Percentiles rank a stretch among this genome's conserved stretches.
Evolutionary conservation across 2,888 invertebrate species (phyloP).

Genomic region (Cataglyphis albicans): DNA sequence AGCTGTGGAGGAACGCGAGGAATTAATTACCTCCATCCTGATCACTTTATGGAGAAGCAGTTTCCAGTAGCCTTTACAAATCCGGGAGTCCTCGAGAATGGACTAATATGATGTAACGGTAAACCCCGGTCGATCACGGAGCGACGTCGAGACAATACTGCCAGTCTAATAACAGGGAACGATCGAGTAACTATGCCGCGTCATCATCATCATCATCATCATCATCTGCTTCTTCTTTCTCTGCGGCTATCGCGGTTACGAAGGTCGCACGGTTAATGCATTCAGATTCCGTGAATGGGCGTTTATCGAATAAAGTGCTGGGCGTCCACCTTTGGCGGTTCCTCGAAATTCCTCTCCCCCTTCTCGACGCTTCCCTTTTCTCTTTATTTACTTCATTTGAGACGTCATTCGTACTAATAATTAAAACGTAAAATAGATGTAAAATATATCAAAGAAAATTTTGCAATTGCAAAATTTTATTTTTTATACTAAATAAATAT

Average conservation of each 20-base stretch:
- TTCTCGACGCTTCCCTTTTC: conserved; percentile 55
- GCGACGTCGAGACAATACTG: conserved; percentile 68
- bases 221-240: conserved; percentile 42
- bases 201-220: conserved; percentile 71
- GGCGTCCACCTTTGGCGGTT: conserved; percentile 76
- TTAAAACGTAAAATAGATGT: background rate
- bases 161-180: conserved; percentile 74
- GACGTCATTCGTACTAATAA: background rate
- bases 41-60: background rate
- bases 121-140: conserved; percentile 63
- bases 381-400: conserved; percentile 21
- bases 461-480: background rate
- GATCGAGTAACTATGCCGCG: conserved; percentile 66
- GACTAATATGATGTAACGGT: conserved; percentile 60
- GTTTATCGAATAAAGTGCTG: conserved; percentile 80
- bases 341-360: conserved; percentile 70
- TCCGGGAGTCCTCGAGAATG: conserved; percentile 51
- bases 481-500: background rate
- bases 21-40: conserved; percentile 9
- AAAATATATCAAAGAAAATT: background rate
- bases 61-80: conserved; percentile 50
- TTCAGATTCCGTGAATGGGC: conserved; percentile 80
- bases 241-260: conserved; percentile 58
- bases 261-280: conserved; percentile 77
- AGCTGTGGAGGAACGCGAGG: background rate